Conservation (phyloP, 1,140 invertebrate genomes). For the Aphelenchoides besseyi region DNA sequence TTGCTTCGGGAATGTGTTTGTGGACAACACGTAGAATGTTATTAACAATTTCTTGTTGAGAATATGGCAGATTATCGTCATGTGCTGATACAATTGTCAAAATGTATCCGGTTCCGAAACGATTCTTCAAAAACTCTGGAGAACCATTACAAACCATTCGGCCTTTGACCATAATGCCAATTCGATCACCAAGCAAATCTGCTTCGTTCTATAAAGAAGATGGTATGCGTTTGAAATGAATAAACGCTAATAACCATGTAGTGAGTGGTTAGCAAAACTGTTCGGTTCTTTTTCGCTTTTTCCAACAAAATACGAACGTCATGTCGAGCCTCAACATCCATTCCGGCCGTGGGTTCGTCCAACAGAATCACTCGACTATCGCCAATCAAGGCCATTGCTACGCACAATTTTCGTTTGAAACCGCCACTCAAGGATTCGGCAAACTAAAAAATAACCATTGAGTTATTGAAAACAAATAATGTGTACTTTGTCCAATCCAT, state of each 20-base stretch:
- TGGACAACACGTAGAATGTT: constrained; percentile 27
- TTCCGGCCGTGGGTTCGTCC: constrained; percentile 69
- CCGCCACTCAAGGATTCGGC: constrained; percentile 64
- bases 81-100: constrained; percentile 33
- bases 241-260: too few relatives aligned
- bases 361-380: constrained; percentile 66
- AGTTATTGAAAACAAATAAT: background rate
- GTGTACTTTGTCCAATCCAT: constrained; percentile 26
- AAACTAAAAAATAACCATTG: constrained; percentile 27
- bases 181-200: constrained; percentile 75
- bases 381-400: constrained; percentile 67
- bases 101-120: constrained; percentile 50
- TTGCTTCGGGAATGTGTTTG: constrained; percentile 37
- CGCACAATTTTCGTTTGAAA: constrained; percentile 66
- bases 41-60: background rate
- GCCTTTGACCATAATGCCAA: constrained; percentile 69
- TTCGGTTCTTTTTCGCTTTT: constrained; percentile 54
- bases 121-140: constrained; percentile 69
- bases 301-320: constrained; percentile 67
- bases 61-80: background rate
- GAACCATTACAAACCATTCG: constrained; percentile 70
- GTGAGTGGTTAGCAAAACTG: constrained; percentile 29
- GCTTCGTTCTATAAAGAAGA: constrained; percentile 98
- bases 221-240: too few relatives aligned
- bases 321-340: constrained; percentile 67